These are phyloP conservation scores for Rattus rattus DNA, from an alignment of 2,113 vertebrate species.

Conservation along the genomic window DNA sequence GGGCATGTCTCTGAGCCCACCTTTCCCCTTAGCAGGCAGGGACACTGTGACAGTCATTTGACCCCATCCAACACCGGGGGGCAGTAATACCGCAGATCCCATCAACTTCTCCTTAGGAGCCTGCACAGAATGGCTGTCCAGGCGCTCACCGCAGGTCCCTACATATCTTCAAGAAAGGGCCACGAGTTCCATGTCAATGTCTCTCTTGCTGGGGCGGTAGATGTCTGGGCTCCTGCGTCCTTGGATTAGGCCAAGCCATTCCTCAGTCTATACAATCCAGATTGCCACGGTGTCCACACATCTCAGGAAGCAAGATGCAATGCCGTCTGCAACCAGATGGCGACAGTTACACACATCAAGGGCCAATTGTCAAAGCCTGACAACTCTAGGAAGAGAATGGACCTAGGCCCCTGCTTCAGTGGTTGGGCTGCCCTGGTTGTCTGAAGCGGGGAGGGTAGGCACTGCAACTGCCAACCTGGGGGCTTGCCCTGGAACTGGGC, in stretches of 20 bases:
- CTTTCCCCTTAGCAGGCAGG: no score
- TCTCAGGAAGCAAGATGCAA: background rate
- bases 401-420: background rate
- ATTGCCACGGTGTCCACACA: background rate
- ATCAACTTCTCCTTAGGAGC: background rate
- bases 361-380: background rate
- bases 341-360: background rate
- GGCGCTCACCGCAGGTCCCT: background rate
- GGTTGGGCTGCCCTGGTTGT: background rate
- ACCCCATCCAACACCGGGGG: no score
- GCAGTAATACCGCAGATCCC: background rate
- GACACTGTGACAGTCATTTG: background rate
- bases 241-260: background rate
- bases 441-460: background rate
- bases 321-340: accelerated
- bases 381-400: background rate
- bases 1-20: background rate
- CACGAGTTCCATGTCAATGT: accelerated
- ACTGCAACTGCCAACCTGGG: background rate
- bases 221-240: background rate
- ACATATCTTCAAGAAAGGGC: background rate
- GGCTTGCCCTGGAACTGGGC: background rate
- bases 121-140: background rate
- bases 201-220: background rate
- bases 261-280: background rate